phyloP scores from a whole-genome alignment of 1,140 invertebrate species.

The Zaprionus vittiger region DNA sequence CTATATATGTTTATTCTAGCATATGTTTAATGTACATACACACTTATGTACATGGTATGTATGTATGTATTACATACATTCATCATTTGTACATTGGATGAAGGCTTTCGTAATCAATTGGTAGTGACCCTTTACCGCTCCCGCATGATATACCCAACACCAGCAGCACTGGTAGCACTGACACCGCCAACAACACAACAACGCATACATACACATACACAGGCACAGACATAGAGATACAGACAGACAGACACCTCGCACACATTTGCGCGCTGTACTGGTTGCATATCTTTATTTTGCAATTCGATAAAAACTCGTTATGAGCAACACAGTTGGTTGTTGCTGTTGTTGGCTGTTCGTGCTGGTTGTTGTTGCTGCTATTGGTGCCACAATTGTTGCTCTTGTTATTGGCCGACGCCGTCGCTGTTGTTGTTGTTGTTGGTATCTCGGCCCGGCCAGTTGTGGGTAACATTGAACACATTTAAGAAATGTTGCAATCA shows the following conservation, averaged over 20 bases:
- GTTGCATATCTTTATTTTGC: constrained; percentile 75
- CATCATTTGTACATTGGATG: constrained; percentile 16
- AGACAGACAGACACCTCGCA: constrained; percentile 40
- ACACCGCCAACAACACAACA: constrained; percentile 8
- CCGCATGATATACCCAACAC: constrained; percentile 38
- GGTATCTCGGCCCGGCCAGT: constrained; percentile 46
- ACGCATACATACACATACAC: constrained; percentile 18
- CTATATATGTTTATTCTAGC: constrained; percentile 13
- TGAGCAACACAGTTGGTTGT: constrained; percentile 71
- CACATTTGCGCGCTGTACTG: constrained; percentile 54
- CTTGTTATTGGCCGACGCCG: constrained; percentile 72
- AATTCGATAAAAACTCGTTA: constrained; percentile 83
- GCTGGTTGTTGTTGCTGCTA: constrained; percentile 58
- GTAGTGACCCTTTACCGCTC: constrained; percentile 48
- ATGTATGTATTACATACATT: constrained; percentile 7
- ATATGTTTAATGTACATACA: constrained; percentile 14
- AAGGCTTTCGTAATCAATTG: constrained; percentile 51
- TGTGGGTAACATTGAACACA: constrained; percentile 81
- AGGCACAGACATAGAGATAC: constrained; percentile 31
- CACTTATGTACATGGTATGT: not conserved
- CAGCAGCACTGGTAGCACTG: constrained; percentile 12
- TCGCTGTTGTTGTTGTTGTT: constrained; percentile 39
- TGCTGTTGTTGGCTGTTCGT: constrained; percentile 58
- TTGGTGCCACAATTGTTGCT: constrained; percentile 82
- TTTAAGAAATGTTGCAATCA: constrained; percentile 81